Evolutionary conservation across 2,888 invertebrate species (phyloP), one percentile per base, ranked within the genome.

Genomic region (Alsophila aescularia): DNA sequence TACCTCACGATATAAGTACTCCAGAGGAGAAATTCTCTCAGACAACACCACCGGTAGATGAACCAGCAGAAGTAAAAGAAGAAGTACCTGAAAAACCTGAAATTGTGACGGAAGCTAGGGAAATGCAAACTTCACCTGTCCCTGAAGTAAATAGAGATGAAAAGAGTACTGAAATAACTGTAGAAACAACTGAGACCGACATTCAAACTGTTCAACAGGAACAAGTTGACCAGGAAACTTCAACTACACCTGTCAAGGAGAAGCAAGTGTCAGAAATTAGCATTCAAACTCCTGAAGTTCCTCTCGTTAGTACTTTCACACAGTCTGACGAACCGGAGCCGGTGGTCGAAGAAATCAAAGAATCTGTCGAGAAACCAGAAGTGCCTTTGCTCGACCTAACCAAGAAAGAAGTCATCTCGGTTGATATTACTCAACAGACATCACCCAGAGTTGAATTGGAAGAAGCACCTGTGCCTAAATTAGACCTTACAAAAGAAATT

Each of bases 61-160:
- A 75, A 62, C 52, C 64, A 42, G 53, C 69, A 8, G 72, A 78
- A 42, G 62, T 72, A 36, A 55, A 67, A 12, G 70, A 74, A 64
- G 57, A 76, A 1, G 71, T 75, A 64, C 67, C 70, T 10, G 69
- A 75, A 45, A 77, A 84, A 31, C 75, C 81, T 8, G 90, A 92
- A 58, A 72, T 80, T 39, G 83, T 89, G 69, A 92, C 89, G 21
- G 87, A 90, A 62, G 79, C 88, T 29, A 87, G 88, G 62, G 92
- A 92, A 69, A 85, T 92, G 43, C 93, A 93, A 78, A 93, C 93
- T 8, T 93, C 93, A n/a, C 93, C 93, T 9, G 59, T 83, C 42
- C 83, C 79, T 14, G 62, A 72, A 59, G 52, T 84, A 34, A 65
- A 76, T 39, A 79, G 77, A 63, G 79, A 83, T 60, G 89, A 90